phyloP scores from a whole-genome alignment of 2,888 invertebrate genomes.

The Meliscaeva auricollis region DNA sequence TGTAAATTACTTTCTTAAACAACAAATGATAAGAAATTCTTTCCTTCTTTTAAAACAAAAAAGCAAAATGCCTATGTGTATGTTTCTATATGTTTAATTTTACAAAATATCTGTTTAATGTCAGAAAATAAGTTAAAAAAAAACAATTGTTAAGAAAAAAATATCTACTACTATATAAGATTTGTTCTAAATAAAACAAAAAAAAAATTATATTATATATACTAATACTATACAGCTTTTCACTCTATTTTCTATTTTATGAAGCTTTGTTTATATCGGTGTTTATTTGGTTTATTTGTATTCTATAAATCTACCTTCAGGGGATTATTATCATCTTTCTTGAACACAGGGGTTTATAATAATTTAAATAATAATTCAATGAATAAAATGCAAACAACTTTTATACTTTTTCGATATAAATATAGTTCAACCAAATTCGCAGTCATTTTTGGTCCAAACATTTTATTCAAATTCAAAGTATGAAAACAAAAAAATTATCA shows the following conservation, averaged over 20 bases:
- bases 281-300: conserved; percentile 42
- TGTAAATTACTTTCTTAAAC: conserved; percentile 21
- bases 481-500: conserved; percentile 23
- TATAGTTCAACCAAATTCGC: conserved; percentile 46
- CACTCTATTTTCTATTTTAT: conserved; percentile 25
- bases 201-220: conserved; percentile 44
- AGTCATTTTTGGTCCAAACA: conserved; percentile 76
- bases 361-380: conserved; percentile 41
- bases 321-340: neutral
- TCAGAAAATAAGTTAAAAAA: conserved; percentile 10
- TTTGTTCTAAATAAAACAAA: conserved; percentile 48
- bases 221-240: conserved; percentile 55
- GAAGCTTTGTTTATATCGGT: conserved; percentile 69
- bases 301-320: neutral
- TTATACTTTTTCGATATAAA: neutral
- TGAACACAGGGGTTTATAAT: neutral
- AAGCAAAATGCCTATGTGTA: conserved; percentile 45
- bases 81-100: conserved; percentile 51
- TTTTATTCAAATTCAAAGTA: conserved; percentile 50
- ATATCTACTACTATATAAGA: conserved; percentile 4
- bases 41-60: conserved; percentile 1
- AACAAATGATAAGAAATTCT: neutral
- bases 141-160: conserved; percentile 7
- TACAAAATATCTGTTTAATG: conserved; percentile 46
- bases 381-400: conserved; percentile 44